phyloP scores from a whole-genome alignment of 1,140 invertebrate genomes.

The Drosophila willistoni region DNA sequence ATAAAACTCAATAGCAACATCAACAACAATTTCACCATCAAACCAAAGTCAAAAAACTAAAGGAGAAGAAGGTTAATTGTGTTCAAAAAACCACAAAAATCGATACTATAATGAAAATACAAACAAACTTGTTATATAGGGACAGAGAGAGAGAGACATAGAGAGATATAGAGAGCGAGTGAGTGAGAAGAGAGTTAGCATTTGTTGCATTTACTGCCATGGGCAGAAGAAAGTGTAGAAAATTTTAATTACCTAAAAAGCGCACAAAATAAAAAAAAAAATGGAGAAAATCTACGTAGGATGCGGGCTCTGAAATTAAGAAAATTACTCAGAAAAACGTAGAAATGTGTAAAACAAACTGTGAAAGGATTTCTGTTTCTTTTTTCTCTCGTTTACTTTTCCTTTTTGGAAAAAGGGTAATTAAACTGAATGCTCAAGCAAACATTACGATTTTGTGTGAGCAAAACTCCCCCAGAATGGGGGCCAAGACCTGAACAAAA shows the following conservation, averaged over 20 bases:
- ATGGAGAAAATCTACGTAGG: neutral
- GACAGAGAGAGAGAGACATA: neutral
- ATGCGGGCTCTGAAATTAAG: constrained; percentile 24
- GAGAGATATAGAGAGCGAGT: neutral
- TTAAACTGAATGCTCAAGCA: constrained; percentile 65
- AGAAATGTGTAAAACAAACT: constrained; percentile 53
- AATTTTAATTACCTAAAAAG: constrained; percentile 25
- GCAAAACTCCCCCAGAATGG: constrained; percentile 27
- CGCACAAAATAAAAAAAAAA: constrained; percentile 33
- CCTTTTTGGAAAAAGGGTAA: constrained; percentile 40
- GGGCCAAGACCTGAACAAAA: neutral
- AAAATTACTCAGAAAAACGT: constrained; percentile 33
- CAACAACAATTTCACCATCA: constrained; percentile 37
- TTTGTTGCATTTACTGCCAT: constrained; percentile 12
- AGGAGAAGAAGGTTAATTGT: constrained; percentile 43
- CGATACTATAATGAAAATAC: constrained; percentile 59
- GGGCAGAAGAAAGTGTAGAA: constrained; percentile 9
- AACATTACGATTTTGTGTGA: constrained; percentile 43
- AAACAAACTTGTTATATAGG: constrained; percentile 42
- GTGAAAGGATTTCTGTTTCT: constrained; percentile 21
- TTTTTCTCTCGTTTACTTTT: constrained; percentile 20
- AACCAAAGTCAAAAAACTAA: constrained; percentile 31
- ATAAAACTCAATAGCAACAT: constrained; percentile 24
- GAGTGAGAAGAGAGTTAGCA: neutral
- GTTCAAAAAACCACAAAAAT: constrained; percentile 61